Percentiles rank a stretch among this genome's conserved stretches.
Conservation (phyloP, 2,888 invertebrate genomes). For the Galerucella calmariensis region DNA sequence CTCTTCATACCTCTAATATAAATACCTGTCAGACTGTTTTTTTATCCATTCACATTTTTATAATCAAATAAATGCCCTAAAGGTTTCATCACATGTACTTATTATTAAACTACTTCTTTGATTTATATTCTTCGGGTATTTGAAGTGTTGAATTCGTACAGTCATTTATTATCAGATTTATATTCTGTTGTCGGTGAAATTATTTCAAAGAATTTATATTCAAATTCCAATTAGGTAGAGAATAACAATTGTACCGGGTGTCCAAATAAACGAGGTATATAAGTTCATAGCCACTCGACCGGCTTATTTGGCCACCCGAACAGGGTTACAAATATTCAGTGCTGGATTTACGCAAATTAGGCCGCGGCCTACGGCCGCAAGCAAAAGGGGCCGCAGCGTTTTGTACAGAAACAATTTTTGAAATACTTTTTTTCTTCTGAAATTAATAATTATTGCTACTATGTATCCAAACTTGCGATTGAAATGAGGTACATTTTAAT, state of each 20-base stretch:
- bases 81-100: slow-evolving; percentile 10
- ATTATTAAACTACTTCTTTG: slow-evolving; percentile 16
- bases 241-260: not conserved
- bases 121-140: slow-evolving; percentile 7
- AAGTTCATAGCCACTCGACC: too few relatives aligned
- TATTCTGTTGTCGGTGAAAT: not conserved
- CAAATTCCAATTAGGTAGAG: not conserved
- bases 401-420: too few relatives aligned
- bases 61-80: slow-evolving; percentile 13
- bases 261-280: too few relatives aligned
- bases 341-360: too few relatives aligned
- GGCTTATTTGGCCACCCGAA: too few relatives aligned
- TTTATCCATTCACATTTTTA: slow-evolving; percentile 17
- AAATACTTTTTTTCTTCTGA: too few relatives aligned
- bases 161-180: not conserved
- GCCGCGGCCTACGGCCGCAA: too few relatives aligned
- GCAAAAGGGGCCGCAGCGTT: too few relatives aligned
- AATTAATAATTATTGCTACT: too few relatives aligned
- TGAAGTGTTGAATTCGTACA: slow-evolving; percentile 8
- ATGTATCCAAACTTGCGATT: too few relatives aligned
- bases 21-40: slow-evolving; percentile 21
- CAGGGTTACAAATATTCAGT: too few relatives aligned
- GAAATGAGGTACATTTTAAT: too few relatives aligned
- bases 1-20: slow-evolving; percentile 25
- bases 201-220: not conserved